Evolutionary conservation across 92 coral and sea anemone species (phyloP).

Genomic region (Porites divaricata): DNA sequence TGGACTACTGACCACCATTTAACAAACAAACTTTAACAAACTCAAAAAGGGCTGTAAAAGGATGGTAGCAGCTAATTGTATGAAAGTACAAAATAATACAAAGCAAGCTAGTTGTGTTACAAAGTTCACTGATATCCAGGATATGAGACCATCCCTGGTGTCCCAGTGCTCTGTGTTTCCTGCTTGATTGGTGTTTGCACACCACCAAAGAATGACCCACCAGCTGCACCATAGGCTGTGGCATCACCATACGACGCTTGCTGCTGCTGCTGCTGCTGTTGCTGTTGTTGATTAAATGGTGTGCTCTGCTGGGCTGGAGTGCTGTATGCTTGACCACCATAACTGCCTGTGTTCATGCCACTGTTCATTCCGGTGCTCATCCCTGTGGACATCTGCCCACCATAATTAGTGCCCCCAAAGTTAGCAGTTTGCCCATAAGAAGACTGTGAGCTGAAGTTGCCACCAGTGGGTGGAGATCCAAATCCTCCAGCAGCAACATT

Average conservation of each 20-base stretch:
- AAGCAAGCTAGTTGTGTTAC: not conserved
- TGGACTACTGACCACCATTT: not conserved
- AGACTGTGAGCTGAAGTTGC: slow-evolving; percentile 35
- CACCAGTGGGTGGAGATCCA: slow-evolving; percentile 1
- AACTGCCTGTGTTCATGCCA: slow-evolving; percentile 53
- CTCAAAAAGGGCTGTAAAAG: not conserved
- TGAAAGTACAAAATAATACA: not conserved
- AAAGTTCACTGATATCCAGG: slow-evolving; percentile 77
- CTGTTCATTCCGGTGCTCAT: slow-evolving; percentile 61
- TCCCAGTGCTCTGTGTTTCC: slow-evolving; percentile 65
- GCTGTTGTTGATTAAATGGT: slow-evolving; percentile 65
- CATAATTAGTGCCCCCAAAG: slow-evolving; percentile 21
- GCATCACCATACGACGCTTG: slow-evolving; percentile 51
- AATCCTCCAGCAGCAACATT: slow-evolving; percentile 14
- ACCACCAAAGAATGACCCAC: slow-evolving; percentile 75
- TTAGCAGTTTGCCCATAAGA: slow-evolving; percentile 20
- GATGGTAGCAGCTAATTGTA: not conserved
- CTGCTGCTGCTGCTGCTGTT: slow-evolving; percentile 73
- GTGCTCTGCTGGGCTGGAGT: slow-evolving; percentile 48
- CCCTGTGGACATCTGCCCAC: slow-evolving; percentile 39
- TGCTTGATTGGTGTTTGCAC: slow-evolving; percentile 79
- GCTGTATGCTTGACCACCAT: slow-evolving; percentile 45
- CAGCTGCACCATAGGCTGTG: slow-evolving; percentile 66
- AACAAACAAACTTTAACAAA: too few species aligned
- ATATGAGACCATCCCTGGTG: slow-evolving; percentile 75